Percentiles rank a stretch among this genome's conserved stretches.
These are phyloP conservation scores for Drosophila asahinai DNA, from an alignment of 1,140 invertebrate genomes.

Conservation along the genomic window DNA sequence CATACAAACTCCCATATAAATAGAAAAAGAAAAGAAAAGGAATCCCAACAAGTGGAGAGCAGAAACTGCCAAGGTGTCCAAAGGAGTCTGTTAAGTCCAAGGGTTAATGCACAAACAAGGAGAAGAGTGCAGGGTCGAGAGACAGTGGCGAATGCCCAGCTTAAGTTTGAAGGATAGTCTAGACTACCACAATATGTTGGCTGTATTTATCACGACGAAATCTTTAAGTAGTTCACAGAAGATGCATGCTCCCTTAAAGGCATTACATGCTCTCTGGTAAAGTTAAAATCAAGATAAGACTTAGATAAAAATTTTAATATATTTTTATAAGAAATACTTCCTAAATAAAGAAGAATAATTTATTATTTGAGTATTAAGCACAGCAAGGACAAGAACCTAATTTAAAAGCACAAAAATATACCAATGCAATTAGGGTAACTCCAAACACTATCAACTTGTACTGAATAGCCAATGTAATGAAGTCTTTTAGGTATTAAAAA, in stretches of 20 bases:
- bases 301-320: too few species aligned
- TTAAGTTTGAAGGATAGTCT: conserved; percentile 51
- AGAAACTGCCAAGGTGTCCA: conserved; percentile 32
- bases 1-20: conserved; percentile 21
- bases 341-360: too few species aligned
- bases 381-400: too few species aligned
- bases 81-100: conserved; percentile 32
- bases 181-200: conserved; percentile 20
- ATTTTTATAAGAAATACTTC: too few species aligned
- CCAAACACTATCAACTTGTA: too few species aligned
- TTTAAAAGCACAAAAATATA: too few species aligned
- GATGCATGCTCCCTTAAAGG: not conserved
- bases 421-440: too few species aligned
- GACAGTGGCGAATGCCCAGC: conserved; percentile 29
- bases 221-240: not conserved
- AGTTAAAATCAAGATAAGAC: too few species aligned
- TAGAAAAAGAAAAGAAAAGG: not conserved
- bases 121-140: conserved; percentile 21
- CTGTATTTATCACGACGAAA: not conserved
- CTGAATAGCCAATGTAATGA: too few species aligned
- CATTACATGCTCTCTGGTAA: not conserved
- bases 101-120: conserved; percentile 47
- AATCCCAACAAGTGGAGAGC: conserved; percentile 11
- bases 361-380: too few species aligned
- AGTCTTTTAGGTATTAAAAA: too few species aligned